Base-by-base conservation (phyloP, 2,797 vertebrate species). In the Caiman crocodilus region DNA sequence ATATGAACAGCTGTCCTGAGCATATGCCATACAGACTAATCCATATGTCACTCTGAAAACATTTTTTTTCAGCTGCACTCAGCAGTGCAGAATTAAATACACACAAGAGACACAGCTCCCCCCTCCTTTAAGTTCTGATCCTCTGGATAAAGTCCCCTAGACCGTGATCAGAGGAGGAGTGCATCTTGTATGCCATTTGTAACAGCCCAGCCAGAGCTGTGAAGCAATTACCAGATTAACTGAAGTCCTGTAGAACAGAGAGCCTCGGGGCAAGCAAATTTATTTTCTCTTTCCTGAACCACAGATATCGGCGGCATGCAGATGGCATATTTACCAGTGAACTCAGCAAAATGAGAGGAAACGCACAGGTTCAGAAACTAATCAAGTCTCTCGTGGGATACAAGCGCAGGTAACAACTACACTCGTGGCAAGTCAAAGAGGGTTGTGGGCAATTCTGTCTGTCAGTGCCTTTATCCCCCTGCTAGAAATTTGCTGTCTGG, bases 251-350 rank as follows among this genome's bases (percentile, higher is more conserved):
- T 50, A 25, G 35, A 73, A 50, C 12, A 73, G 35, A 35, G 14
- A n/a, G 77, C 10, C 7, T 18, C 2, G 2, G 18, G 65, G 2
- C 4, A 3, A 28, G 30, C 35, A 16, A 21, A 16, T 30, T 11
- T 12, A 14, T 65, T 11, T 0, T 0, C 0, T 12, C 73, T 73
- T 86, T 85, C 79, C 71, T 10, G 2, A 79, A 67, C 6, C 4
- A 0, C 95, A 98, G 98, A 96, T 89, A 92, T 69, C 92, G 90
- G 71, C 89, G 98, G 10, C 98, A 98, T 94, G 97, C 98, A 0
- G 98, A 98, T 5, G 97, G 98, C 7, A 93, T 94, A 5, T 96
- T 98, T 73, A 98, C 97, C 79, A 98, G 98, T 0, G 97, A 98
- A 74, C 97, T 97, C 85, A 98, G 97, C 93, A 98, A 97, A 91